Percentiles rank a stretch among this genome's conserved stretches.
Conservation (phyloP, 2,888 invertebrate genomes). For the Hipparchia semele region DNA sequence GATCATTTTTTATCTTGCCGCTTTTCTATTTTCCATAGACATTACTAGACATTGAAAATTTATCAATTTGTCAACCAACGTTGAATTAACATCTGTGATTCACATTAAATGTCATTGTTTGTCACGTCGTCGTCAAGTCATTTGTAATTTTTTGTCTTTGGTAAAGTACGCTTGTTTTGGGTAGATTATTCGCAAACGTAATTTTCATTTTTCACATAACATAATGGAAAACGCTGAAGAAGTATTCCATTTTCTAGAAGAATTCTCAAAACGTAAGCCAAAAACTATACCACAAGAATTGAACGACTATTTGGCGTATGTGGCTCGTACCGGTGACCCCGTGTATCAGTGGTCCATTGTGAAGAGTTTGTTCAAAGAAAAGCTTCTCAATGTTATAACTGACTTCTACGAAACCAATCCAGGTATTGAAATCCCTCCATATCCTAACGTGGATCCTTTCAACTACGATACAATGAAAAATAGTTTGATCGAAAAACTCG, state of each 20-base stretch:
- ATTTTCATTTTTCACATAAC: neutral
- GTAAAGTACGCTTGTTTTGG: constrained; percentile 10
- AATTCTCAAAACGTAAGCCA: constrained; percentile 89
- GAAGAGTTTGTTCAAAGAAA: constrained; percentile 94
- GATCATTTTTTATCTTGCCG: too few species aligned
- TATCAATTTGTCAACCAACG: too few species aligned
- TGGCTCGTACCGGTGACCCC: constrained; percentile 97
- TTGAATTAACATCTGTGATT: too few species aligned
- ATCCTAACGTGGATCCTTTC: constrained; percentile 95
- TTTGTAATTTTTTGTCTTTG: neutral
- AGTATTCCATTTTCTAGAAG: constrained; percentile 91
- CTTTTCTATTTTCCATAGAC: too few species aligned
- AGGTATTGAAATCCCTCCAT: constrained; percentile 90
- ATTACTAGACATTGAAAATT: too few species aligned
- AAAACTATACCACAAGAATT: constrained; percentile 94
- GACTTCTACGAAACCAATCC: constrained; percentile 93
- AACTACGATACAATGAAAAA: constrained; percentile 95
- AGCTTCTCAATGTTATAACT: constrained; percentile 92
- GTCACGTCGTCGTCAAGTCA: neutral
- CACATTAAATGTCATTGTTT: neutral
- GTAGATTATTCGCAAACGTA: neutral
- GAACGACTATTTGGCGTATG: constrained; percentile 94
- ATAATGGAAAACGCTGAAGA: constrained; percentile 93
- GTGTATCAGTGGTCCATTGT: constrained; percentile 96
- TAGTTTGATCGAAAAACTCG: constrained; percentile 90